phyloP scores from a whole-genome alignment of 37 sponge, comb jelly and placozoan genomes.

The Axinella damicornis region DNA sequence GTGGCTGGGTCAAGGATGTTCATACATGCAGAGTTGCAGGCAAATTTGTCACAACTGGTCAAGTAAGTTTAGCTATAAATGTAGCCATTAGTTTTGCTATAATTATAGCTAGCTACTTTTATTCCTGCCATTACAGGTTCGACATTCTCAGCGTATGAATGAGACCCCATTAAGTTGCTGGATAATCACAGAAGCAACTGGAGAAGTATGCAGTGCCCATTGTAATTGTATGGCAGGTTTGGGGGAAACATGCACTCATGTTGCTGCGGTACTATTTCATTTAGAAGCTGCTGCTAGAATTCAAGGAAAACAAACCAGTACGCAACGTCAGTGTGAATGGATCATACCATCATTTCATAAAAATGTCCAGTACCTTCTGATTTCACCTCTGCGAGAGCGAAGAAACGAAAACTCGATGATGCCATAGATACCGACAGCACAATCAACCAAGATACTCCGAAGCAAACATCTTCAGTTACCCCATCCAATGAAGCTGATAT shows the following conservation, averaged over 20 bases:
- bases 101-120: no score
- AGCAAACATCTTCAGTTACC: not conserved
- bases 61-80: not conserved
- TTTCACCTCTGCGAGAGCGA: not conserved
- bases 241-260: slow-evolving; percentile 47
- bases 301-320: not conserved
- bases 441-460: no score
- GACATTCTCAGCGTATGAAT: slow-evolving; percentile 23
- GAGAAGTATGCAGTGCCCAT: slow-evolving; percentile 53
- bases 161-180: slow-evolving; percentile 30
- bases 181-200: slow-evolving; percentile 19
- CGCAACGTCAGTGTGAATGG: not conserved
- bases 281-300: slow-evolving; percentile 20
- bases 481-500: not conserved
- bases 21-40: not conserved
- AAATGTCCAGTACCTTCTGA: not conserved
- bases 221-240: slow-evolving; percentile 65
- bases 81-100: no score
- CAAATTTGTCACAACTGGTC: not conserved
- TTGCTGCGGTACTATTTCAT: slow-evolving; percentile 25
- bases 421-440: not conserved
- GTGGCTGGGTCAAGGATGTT: slow-evolving; percentile 29
- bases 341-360: not conserved
- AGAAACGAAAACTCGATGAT: not conserved
- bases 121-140: slow-evolving; percentile 21